These are phyloP conservation scores for Volucella zonaria DNA, from an alignment of 2,888 invertebrate genomes.

Conservation along the genomic window DNA sequence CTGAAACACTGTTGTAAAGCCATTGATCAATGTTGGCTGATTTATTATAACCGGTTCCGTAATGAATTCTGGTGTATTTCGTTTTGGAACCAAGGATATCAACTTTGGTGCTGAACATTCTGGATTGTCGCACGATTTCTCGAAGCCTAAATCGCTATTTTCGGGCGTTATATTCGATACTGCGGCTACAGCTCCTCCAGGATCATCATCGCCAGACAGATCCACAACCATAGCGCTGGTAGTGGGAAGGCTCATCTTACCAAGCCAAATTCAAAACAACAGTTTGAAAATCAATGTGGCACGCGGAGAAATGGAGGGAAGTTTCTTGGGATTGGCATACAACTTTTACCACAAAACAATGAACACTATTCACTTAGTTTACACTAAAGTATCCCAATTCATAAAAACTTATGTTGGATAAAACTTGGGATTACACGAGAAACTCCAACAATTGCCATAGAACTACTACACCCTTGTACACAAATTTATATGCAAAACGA, in stretches of 20 bases:
- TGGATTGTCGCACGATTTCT: constrained; percentile 76
- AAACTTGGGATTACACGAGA: too few species aligned
- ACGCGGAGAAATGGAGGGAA: constrained; percentile 31
- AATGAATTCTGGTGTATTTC: constrained; percentile 79
- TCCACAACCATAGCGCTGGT: constrained; percentile 46
- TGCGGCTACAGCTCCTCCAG: not conserved
- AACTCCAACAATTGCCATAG: too few species aligned
- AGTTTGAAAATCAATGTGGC: constrained; percentile 18
- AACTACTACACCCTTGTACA: too few species aligned
- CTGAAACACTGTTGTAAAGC: constrained; percentile 80
- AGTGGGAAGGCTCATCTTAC: not conserved
- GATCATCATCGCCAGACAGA: constrained; percentile 49
- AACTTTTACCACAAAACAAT: not conserved
- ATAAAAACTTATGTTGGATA: too few species aligned
- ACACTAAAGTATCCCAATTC: too few species aligned
- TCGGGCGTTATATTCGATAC: not conserved
- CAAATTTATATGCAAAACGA: too few species aligned
- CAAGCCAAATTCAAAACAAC: not conserved
- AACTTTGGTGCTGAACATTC: constrained; percentile 77
- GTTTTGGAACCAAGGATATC: constrained; percentile 78
- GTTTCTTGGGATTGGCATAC: not conserved
- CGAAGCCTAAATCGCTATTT: constrained; percentile 46
- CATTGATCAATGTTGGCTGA: constrained; percentile 80
- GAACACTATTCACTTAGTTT: not conserved
- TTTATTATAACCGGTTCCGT: constrained; percentile 77